Evolutionary conservation across 2,797 vertebrate species (phyloP).

Genomic region (Smutsia gigantea): DNA sequence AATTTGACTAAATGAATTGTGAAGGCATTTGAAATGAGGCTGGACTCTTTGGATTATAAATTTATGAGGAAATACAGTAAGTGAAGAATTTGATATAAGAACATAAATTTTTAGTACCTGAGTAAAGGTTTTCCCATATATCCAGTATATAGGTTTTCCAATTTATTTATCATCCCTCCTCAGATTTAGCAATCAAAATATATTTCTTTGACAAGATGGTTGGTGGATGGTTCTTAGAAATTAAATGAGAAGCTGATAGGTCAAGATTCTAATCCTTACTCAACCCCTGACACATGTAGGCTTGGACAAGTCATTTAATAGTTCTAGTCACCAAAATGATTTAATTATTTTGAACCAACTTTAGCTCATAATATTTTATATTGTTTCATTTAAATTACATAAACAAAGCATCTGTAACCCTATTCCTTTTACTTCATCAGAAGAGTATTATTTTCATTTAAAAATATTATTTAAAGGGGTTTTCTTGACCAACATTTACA

Average conservation of each 20-base stretch:
- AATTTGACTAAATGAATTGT: not conserved
- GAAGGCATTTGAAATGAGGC: not conserved
- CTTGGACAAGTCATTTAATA: not conserved
- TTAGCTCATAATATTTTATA: not conserved
- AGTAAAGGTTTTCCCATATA: not conserved
- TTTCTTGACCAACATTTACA: slow-evolving; percentile 11
- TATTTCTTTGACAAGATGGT: not conserved
- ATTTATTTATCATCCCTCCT: not conserved
- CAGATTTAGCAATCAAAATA: not conserved
- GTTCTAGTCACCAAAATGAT: not conserved
- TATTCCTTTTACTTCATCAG: not conserved
- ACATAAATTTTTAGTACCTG: not conserved
- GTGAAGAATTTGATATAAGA: not conserved
- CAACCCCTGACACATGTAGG: not conserved
- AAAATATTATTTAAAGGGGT: not conserved
- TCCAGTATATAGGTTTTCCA: not conserved
- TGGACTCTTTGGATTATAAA: not conserved
- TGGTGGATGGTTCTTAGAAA: not conserved
- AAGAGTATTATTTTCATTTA: not conserved
- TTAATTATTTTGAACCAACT: slow-evolving; percentile 3
- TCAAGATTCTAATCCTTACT: not conserved
- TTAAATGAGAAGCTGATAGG: not conserved
- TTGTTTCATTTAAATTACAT: not conserved
- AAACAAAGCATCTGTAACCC: not conserved
- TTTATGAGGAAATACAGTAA: not conserved